Percentiles rank a stretch among this genome's conserved stretches.
Conservation (phyloP, 2,797 vertebrate species). For the Tapera naevia region DNA sequence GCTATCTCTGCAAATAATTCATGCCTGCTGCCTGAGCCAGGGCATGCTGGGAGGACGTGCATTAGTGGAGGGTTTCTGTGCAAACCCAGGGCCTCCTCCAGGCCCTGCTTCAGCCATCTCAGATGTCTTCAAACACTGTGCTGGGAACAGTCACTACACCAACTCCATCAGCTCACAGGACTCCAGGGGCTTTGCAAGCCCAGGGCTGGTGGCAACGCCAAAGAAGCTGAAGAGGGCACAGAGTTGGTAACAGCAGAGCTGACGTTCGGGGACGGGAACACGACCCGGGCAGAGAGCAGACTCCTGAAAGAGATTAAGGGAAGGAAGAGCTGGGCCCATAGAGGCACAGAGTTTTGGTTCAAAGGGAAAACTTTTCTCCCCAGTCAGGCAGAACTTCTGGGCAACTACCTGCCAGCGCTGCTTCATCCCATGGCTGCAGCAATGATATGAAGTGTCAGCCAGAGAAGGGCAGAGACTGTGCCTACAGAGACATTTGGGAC, state of each 20-base stretch:
- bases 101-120: neutral
- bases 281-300: neutral
- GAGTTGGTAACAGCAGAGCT: neutral
- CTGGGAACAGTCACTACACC: neutral
- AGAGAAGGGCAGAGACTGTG: neutral
- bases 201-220: neutral
- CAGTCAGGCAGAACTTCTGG: neutral
- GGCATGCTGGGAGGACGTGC: accelerated
- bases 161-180: neutral
- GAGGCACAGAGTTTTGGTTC: neutral
- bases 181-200: neutral
- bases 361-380: neutral
- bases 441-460: neutral
- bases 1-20: neutral
- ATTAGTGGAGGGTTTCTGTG: neutral
- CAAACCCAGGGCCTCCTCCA: neutral
- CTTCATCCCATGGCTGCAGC: neutral
- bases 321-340: neutral
- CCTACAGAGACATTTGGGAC: neutral
- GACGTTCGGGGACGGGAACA: accelerated
- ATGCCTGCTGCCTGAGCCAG: neutral
- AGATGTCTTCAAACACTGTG: neutral
- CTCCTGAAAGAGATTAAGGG: neutral
- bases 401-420: neutral
- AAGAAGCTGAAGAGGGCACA: neutral